phyloP scores from a whole-genome alignment of 2,113 vertebrate species.

The Phainopepla nitens region DNA sequence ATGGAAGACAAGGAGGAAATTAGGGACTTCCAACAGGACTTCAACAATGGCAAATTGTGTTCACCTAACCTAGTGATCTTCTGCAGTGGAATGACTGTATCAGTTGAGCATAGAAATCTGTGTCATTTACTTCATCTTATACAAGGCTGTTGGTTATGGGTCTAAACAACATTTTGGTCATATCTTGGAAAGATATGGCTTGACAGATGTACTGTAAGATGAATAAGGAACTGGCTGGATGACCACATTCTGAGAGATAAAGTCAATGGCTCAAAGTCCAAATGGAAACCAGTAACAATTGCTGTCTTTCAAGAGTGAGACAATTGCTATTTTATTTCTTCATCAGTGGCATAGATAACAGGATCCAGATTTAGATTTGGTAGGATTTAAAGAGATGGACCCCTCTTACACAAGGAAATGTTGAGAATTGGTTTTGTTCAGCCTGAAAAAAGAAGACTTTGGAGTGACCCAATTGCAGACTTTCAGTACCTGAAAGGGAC shows the following conservation, averaged over 20 bases:
- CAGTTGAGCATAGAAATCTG: fast-evolving
- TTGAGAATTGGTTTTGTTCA: background rate
- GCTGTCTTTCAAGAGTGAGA: background rate
- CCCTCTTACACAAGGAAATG: background rate
- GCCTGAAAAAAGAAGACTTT: background rate
- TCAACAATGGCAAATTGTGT: background rate
- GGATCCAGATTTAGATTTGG: background rate
- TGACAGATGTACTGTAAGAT: background rate
- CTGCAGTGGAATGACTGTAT: background rate
- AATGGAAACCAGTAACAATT: background rate
- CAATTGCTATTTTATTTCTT: background rate
- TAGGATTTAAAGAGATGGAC: background rate
- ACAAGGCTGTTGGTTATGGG: background rate
- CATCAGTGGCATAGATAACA: background rate
- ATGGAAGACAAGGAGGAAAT: background rate
- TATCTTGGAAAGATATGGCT: background rate
- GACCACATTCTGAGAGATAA: fast-evolving
- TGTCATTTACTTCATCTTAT: background rate
- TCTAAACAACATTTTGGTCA: background rate
- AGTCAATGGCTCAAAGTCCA: background rate
- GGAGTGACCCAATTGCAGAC: background rate
- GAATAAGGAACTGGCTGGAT: background rate
- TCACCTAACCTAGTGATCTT: background rate
- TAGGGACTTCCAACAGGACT: background rate
- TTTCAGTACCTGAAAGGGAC: background rate